Conservation (phyloP, 2,888 invertebrate species). For the Phymatocera aterrima region DNA sequence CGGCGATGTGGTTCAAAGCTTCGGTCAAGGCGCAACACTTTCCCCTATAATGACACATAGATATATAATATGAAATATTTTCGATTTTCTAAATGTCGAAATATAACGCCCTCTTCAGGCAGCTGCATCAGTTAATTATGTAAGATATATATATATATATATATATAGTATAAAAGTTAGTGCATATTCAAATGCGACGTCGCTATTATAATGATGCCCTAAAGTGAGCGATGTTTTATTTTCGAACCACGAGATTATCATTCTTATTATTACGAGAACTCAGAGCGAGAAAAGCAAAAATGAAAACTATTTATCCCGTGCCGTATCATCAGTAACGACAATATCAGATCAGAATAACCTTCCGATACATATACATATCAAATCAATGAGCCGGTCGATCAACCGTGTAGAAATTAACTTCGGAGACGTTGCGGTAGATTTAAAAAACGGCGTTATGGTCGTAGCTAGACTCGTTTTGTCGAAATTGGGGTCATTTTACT, state of each 20-base stretch:
- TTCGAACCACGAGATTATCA: neutral
- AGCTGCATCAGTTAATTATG: conserved; percentile 32
- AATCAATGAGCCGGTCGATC: neutral
- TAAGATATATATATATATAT: neutral
- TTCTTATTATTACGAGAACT: neutral
- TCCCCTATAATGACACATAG: neutral
- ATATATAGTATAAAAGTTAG: no score
- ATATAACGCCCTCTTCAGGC: conserved; percentile 36
- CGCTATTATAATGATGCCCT: conserved; percentile 20
- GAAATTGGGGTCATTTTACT: neutral
- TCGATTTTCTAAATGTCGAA: conserved; percentile 36
- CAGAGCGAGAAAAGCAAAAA: no score
- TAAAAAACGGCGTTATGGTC: neutral
- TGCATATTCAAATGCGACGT: conserved; percentile 30
- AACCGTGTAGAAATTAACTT: neutral
- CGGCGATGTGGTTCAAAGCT: no score
- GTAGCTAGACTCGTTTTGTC: neutral
- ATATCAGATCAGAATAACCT: neutral
- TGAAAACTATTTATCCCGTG: neutral
- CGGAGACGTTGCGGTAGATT: neutral
- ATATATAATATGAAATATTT: conserved; percentile 35
- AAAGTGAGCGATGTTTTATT: neutral
- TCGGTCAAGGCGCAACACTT: no score
- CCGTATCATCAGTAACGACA: neutral
- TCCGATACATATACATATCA: neutral